Evolutionary conservation across 2,113 vertebrate genomes (phyloP).

Genomic region (Leuciscus idus): DNA sequence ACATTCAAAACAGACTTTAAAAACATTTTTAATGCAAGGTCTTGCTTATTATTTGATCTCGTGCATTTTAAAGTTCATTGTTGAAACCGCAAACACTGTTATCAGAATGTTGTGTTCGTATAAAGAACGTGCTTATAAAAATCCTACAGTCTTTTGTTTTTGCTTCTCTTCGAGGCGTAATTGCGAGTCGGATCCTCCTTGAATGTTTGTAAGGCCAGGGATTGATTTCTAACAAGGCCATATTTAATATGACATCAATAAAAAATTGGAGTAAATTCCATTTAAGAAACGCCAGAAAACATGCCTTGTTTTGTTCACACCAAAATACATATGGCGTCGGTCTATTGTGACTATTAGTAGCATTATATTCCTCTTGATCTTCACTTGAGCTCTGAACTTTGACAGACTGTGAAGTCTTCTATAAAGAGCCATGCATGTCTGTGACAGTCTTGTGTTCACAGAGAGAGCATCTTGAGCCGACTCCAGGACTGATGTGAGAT

Average conservation of each 20-base stretch:
- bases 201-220: not conserved
- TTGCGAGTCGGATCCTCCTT: too few species aligned
- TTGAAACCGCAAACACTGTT: too few species aligned
- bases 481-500: constrained; percentile 26
- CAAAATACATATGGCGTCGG: too few species aligned
- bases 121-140: too few species aligned
- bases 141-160: too few species aligned
- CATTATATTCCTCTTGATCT: not conserved
- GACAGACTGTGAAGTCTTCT: not conserved
- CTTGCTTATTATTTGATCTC: too few species aligned
- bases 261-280: not conserved
- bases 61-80: too few species aligned
- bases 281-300: not conserved
- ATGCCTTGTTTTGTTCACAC: not conserved
- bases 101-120: too few species aligned
- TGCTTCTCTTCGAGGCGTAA: too few species aligned
- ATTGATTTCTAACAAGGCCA: not conserved
- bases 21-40: too few species aligned
- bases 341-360: not conserved
- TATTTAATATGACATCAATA: not conserved
- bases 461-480: not conserved
- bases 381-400: not conserved
- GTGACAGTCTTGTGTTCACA: not conserved
- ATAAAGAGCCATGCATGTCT: not conserved
- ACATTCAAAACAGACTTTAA: too few species aligned